Evolutionary conservation across 2,113 vertebrate species (phyloP).

Genomic region (Hassar affinis): DNA sequence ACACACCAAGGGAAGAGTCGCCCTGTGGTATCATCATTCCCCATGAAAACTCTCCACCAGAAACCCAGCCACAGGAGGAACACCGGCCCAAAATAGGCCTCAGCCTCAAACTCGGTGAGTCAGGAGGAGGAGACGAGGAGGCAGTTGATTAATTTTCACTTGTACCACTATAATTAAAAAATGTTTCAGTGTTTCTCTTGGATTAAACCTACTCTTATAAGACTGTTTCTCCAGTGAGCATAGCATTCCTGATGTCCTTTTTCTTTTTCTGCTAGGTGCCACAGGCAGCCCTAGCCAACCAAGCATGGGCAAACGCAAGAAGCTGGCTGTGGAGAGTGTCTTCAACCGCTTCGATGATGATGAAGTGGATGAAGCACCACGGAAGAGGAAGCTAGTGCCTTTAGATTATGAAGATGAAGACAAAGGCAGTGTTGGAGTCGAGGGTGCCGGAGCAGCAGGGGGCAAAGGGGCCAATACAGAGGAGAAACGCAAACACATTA

Average conservation of each 20-base stretch:
- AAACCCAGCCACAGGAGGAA: slow-evolving; percentile 89
- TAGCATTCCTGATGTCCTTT: background rate
- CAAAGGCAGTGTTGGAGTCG: slow-evolving; percentile 75
- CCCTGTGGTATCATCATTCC: slow-evolving; percentile 98
- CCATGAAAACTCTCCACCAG: slow-evolving; percentile 95
- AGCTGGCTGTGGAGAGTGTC: slow-evolving; percentile 93
- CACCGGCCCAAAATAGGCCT: slow-evolving; percentile 94
- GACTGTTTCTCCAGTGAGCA: background rate
- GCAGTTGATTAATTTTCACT: background rate
- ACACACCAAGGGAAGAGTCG: slow-evolving; percentile 92
- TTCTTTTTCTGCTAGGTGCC: slow-evolving; percentile 69
- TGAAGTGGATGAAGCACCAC: slow-evolving; percentile 90
- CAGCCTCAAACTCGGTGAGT: slow-evolving; percentile 89
- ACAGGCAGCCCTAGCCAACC: slow-evolving; percentile 94
- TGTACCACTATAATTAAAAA: background rate
- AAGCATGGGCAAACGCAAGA: slow-evolving; percentile 90
- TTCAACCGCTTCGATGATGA: slow-evolving; percentile 98
- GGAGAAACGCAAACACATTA: slow-evolving; percentile 98
- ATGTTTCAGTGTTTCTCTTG: background rate
- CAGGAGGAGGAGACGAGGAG: background rate
- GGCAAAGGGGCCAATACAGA: slow-evolving; percentile 91
- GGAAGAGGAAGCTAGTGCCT: slow-evolving; percentile 95
- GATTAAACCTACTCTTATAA: background rate
- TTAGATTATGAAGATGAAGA: slow-evolving; percentile 97
- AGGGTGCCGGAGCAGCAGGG: slow-evolving; percentile 60